These are phyloP conservation scores for Perdita meconis DNA, from an alignment of 2,888 invertebrate genomes.

Conservation along the genomic window DNA sequence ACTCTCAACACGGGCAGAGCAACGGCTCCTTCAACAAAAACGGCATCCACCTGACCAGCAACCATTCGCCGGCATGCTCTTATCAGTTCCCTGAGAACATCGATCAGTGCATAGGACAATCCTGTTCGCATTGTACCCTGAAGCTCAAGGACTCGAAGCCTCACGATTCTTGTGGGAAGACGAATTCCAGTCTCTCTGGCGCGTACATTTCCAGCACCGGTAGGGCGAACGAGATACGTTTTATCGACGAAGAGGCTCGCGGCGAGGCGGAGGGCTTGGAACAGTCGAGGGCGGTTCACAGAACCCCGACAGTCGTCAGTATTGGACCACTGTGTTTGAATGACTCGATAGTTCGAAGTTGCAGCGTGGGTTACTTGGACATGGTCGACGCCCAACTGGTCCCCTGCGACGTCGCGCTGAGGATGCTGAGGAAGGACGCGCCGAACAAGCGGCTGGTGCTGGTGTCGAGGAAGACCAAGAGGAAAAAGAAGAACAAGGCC, in stretches of 20 bases:
- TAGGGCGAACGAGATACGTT: conserved; percentile 87
- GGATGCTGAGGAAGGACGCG: conserved; percentile 90
- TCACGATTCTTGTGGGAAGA: conserved; percentile 71
- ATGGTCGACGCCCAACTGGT: conserved; percentile 91
- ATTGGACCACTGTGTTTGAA: conserved; percentile 87
- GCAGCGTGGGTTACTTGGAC: conserved; percentile 95
- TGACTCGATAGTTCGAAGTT: conserved; percentile 92
- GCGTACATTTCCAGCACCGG: conserved; percentile 47
- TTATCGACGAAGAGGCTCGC: conserved; percentile 89
- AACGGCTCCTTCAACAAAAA: conserved; percentile 55
- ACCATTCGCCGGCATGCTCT: conserved; percentile 78
- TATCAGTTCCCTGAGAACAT: conserved; percentile 76
- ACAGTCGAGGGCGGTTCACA: conserved; percentile 74
- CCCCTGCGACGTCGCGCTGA: conserved; percentile 90
- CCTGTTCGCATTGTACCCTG: conserved; percentile 66
- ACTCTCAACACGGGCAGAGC: conserved; percentile 26
- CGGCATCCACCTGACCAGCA: conserved; percentile 68
- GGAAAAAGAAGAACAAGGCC: conserved; percentile 82
- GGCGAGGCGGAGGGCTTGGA: conserved; percentile 64
- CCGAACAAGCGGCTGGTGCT: conserved; percentile 90
- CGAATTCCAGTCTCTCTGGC: conserved; percentile 57
- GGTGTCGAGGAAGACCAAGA: conserved; percentile 88
- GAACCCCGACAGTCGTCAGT: conserved; percentile 87
- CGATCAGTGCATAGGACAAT: conserved; percentile 68
- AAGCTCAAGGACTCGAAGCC: conserved; percentile 72